Evolutionary conservation across 2,113 vertebrate genomes (phyloP), one percentile per base, ranked within the genome.

Genomic region (Campylomormyrus tamandua): DNA sequence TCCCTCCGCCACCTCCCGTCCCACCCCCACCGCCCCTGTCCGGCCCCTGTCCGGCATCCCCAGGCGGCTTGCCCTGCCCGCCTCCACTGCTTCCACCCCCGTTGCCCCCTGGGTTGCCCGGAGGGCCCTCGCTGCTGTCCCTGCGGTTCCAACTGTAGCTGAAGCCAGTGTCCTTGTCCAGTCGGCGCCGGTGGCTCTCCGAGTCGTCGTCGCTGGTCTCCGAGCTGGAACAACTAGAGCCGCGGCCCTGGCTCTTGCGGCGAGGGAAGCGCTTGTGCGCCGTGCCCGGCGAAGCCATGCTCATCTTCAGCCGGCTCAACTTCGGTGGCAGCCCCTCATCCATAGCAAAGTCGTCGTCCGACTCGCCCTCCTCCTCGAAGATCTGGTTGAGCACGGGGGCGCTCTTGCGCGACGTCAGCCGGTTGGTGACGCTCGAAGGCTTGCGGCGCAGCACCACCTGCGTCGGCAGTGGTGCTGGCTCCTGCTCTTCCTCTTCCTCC

Each of bases 201-300:
- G 98, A 99, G 93, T 99, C 98, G 0, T 99, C 98, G 0, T 99
- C 98, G 0, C 98, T 99, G 0, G 98, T 99, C 95, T 99, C 98
- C 0, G 98, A 99, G 94, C 98, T 99, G 74, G 98, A 99, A 92
- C 98, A 99, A 0, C 98, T 98, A 0, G 98, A 99, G 80, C 98
- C 98, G 0, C 98, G 96, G 0, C 97, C 98, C 95, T 99, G 98
- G 92, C 97, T 99, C 95, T 99, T 99, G 92, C 98, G 93, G 0
- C 98, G 96, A 92, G 97, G 97, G 91, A 98, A 99, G 84, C 98
- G 97, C 66, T 99, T 99, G 90, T 98, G 98, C 0, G 97, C 95
- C 0, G 98, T 96, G 9, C 97, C 97, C 0, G 98, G 98, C 0
- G 98, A 98, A 0, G 98, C 96, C 0, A 99, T 98, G 90, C 97